phyloP scores from a whole-genome alignment of 2,888 invertebrate species.

The Drosophila atripex region DNA sequence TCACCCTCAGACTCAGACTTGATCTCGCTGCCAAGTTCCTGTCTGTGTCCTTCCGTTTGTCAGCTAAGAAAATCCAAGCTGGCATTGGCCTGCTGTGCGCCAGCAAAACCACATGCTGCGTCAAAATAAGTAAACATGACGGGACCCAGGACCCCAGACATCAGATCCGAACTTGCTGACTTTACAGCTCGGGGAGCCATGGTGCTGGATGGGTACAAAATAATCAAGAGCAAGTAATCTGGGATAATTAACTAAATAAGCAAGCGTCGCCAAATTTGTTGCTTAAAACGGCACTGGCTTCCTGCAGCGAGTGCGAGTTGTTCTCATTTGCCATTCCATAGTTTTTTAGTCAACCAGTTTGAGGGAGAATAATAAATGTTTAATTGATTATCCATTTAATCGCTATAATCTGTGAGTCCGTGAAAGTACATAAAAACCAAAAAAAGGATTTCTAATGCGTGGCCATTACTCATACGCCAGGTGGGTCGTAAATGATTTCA shows the following conservation, averaged over 20 bases:
- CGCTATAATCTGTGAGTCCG: slow-evolving; percentile 18
- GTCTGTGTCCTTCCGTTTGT: slow-evolving; percentile 34
- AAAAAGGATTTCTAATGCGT: slow-evolving; percentile 27
- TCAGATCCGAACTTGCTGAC: slow-evolving; percentile 65
- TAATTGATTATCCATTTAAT: slow-evolving; percentile 38
- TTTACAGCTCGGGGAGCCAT: slow-evolving; percentile 56
- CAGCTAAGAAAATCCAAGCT: slow-evolving; percentile 71
- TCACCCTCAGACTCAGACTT: not conserved
- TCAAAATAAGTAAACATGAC: slow-evolving; percentile 75
- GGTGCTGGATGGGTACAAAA: slow-evolving; percentile 57
- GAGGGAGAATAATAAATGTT: slow-evolving; percentile 21
- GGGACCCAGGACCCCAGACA: slow-evolving; percentile 31
- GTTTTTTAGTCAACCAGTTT: not conserved
- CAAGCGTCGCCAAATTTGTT: slow-evolving; percentile 71
- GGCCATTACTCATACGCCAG: slow-evolving; percentile 43
- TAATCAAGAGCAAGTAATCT: slow-evolving; percentile 76
- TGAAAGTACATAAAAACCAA: not conserved
- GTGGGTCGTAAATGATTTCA: slow-evolving; percentile 42
- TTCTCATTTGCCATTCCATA: not conserved
- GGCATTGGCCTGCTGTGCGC: slow-evolving; percentile 72
- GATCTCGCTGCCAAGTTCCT: slow-evolving; percentile 5
- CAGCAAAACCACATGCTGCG: slow-evolving; percentile 67
- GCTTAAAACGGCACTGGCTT: slow-evolving; percentile 50
- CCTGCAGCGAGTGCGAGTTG: slow-evolving; percentile 21
- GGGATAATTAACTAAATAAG: slow-evolving; percentile 76